phyloP scores from a whole-genome alignment of 2,113 vertebrate genomes.

The Muscicapa adusta region DNA sequence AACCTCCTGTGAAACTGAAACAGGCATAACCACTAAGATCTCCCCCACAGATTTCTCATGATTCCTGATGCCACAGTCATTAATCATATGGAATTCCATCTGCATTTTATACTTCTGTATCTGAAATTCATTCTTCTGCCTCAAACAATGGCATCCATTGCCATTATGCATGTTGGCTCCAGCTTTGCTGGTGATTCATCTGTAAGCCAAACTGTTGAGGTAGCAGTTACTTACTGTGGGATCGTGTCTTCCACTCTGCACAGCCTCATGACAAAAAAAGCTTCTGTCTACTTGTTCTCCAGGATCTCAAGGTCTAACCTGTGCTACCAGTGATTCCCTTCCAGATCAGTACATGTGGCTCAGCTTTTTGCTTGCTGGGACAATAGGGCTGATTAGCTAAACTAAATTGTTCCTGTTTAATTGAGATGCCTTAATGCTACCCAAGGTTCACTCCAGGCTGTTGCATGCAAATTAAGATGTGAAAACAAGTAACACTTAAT shows the following conservation, averaged over 20 bases:
- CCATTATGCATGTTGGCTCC: neutral
- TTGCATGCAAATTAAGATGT: slow-evolving; percentile 49
- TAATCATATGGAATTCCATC: neutral
- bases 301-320: neutral
- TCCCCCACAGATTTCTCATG: neutral
- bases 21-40: neutral
- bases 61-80: neutral
- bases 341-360: neutral
- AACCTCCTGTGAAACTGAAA: neutral
- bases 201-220: neutral
- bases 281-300: neutral
- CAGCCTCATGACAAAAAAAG: neutral
- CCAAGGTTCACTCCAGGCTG: slow-evolving; percentile 40
- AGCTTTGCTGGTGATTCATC: slow-evolving; percentile 17
- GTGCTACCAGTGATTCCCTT: neutral
- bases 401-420: slow-evolving; percentile 22
- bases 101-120: neutral
- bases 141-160: neutral
- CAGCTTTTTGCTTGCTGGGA: slow-evolving; percentile 4
- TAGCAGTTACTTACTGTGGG: neutral
- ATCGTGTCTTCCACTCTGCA: neutral
- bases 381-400: slow-evolving; percentile 47
- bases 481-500: slow-evolving; percentile 60
- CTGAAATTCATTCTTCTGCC: neutral
- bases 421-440: slow-evolving; percentile 36